These are phyloP conservation scores for Coturnix japonica DNA, from an alignment of 2,113 vertebrate species.

Conservation along the genomic window DNA sequence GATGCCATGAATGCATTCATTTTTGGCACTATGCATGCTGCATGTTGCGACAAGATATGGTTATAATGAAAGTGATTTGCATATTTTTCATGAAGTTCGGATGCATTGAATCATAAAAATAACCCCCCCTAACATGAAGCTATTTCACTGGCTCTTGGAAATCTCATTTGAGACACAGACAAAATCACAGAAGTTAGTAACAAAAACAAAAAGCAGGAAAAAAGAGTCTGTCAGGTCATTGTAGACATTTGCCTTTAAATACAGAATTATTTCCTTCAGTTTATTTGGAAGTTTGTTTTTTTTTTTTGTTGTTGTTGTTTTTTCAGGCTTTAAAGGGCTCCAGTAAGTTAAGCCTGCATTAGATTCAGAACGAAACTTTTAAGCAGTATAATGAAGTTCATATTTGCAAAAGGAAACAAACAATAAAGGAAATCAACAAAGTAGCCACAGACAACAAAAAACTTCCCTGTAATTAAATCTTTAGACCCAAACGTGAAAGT, in stretches of 20 bases:
- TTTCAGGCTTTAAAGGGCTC: neutral
- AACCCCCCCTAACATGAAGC: slow-evolving; percentile 41
- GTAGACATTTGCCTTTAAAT: slow-evolving; percentile 31
- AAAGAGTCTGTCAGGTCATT: slow-evolving; percentile 12
- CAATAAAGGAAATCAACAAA: slow-evolving; percentile 24
- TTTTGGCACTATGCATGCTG: slow-evolving; percentile 44
- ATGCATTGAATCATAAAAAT: slow-evolving; percentile 60
- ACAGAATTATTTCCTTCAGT: neutral
- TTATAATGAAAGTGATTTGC: slow-evolving; percentile 68
- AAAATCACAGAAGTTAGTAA: slow-evolving; percentile 32
- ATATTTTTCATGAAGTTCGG: slow-evolving; percentile 70
- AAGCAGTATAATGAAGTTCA: neutral
- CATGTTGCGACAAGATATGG: slow-evolving; percentile 69
- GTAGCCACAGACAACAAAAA: neutral
- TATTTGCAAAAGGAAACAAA: slow-evolving; percentile 26
- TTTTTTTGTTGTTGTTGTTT: neutral
- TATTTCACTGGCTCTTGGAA: slow-evolving; percentile 45
- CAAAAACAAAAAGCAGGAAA: neutral
- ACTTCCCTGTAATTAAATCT: neutral
- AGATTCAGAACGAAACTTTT: neutral
- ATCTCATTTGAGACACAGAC: slow-evolving; percentile 18
- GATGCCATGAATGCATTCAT: slow-evolving; percentile 62
- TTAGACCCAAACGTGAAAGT: neutral
- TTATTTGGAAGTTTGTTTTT: neutral
- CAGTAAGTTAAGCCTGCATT: neutral